These are phyloP conservation scores for Peromyscus melanophrys DNA, from an alignment of 2,797 vertebrate genomes.

Conservation along the genomic window DNA sequence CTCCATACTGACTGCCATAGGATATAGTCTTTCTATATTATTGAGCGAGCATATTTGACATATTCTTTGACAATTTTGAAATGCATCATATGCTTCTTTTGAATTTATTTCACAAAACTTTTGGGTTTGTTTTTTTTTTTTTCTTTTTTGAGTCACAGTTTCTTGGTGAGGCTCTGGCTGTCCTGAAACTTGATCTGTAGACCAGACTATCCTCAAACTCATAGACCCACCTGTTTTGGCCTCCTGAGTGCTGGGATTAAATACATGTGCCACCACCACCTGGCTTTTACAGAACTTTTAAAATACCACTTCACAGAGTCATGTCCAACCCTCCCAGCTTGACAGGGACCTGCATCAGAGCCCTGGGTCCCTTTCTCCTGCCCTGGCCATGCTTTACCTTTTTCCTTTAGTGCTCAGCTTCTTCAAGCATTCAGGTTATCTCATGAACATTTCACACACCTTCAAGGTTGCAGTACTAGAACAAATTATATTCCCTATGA, in stretches of 20 bases:
- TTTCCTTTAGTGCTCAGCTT: background rate
- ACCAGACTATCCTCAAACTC: background rate
- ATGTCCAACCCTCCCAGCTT: constrained; percentile 9
- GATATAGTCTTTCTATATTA: constrained; percentile 37
- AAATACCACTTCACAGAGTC: constrained; percentile 21
- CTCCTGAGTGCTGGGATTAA: background rate
- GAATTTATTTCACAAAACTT: constrained; percentile 38
- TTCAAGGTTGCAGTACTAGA: constrained; percentile 46
- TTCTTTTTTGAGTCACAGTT: no score
- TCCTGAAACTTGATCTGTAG: background rate
- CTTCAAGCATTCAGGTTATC: background rate
- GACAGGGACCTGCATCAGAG: background rate
- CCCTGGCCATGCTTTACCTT: background rate
- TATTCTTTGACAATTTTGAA: constrained; percentile 58
- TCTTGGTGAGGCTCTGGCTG: background rate
- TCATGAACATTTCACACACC: background rate
- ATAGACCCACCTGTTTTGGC: background rate
- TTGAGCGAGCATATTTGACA: constrained; percentile 35
- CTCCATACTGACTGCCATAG: no score
- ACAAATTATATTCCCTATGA: constrained; percentile 61
- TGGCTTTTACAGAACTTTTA: background rate
- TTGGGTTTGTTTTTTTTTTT: no score
- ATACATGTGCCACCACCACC: background rate
- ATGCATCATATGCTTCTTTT: constrained; percentile 26
- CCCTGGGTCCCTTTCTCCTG: background rate